Evolutionary conservation across 2,113 vertebrate genomes (phyloP), one percentile per base, ranked within the genome.

Genomic region (Agapornis roseicollis): DNA sequence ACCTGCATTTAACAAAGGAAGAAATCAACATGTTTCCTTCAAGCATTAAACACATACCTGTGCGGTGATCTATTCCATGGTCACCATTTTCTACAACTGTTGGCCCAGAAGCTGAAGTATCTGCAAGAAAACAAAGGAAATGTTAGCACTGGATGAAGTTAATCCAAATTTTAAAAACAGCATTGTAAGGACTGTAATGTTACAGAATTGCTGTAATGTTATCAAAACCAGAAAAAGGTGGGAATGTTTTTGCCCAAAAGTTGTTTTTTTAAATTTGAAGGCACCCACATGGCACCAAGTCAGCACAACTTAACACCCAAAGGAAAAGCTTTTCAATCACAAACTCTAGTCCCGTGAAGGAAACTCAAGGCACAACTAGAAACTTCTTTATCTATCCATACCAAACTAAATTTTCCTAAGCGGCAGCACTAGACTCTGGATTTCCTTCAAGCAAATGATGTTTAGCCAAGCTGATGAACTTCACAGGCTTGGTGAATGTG

Each of bases 51-150:
- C 37, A 94, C 97, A 35, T 94, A 98, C 98, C 98, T 95, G 94
- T 20, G 46, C 2, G 37, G 18, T 73, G 90, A 29, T 70, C 98
- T 87, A 97, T 93, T 50, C 98, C 98, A 55, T 99, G 98, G 93
- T 99, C 98, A 25, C 99, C 99, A 4, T 99, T 99, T 95, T 98
- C 98, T 63, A 98, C 88, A 68, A 98, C 91, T n/a, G 82, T 82
- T 27, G 97, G 85, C 90, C 98, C 96, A 29, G 97, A 94, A 76
- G 96, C 90, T n/a, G 97, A 58, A 89, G 73, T 77, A 64, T 97
- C 97, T 98, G 92, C 89, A 96, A 95, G 33, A 72, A 60, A 96
- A 2, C 74, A 92, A 13, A 80, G 60, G 58, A 55, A 90, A 72
- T 0, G 5, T 92, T 10, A 76, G 19, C 8, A 4, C 0, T 13